Evolutionary conservation across 2,113 vertebrate species (phyloP).

Genomic region (Ovis canadensis): DNA sequence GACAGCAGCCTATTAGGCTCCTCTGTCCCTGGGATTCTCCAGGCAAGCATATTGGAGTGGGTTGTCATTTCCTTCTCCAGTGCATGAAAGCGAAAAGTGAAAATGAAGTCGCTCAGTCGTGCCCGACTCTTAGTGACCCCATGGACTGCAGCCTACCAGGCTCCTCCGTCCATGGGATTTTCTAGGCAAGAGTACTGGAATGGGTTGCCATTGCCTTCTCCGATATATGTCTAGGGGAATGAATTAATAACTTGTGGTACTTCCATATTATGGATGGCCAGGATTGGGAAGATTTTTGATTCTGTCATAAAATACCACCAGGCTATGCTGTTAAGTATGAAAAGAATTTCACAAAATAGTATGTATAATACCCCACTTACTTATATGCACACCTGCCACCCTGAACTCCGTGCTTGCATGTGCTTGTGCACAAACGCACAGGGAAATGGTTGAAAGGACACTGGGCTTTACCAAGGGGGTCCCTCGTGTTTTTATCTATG

Average conservation of each 20-base stretch:
- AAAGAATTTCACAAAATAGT: not conserved
- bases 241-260: not conserved
- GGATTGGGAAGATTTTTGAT: not conserved
- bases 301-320: not conserved
- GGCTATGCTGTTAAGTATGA: not conserved
- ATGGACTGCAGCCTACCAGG: too few species aligned
- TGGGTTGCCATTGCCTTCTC: too few species aligned
- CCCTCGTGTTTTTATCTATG: not conserved
- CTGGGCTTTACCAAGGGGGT: not conserved
- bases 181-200: too few species aligned
- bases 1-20: too few species aligned
- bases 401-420: not conserved
- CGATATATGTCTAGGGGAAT: not conserved
- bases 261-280: not conserved
- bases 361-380: not conserved
- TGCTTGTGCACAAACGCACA: not conserved
- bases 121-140: too few species aligned
- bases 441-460: not conserved
- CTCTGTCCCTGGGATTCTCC: too few species aligned
- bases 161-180: too few species aligned
- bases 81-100: too few species aligned
- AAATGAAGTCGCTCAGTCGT: too few species aligned
- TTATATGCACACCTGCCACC: not conserved
- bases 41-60: too few species aligned
- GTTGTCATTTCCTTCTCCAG: too few species aligned